Conservation (phyloP, 2,113 vertebrate species). For the Turdus rufiventris region DNA sequence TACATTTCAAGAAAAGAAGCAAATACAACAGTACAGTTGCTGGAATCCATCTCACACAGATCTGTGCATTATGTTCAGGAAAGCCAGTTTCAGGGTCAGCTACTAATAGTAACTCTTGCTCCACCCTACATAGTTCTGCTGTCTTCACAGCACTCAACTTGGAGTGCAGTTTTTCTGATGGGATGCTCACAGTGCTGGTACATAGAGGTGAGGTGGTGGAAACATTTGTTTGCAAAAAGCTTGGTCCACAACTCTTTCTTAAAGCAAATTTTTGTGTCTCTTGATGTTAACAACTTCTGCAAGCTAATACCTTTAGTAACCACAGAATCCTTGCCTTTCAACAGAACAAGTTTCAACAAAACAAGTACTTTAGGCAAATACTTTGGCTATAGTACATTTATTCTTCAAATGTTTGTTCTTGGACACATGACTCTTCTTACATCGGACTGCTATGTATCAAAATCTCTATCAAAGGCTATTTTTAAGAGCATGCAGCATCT, state of each 20-base stretch:
- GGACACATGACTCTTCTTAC: neutral
- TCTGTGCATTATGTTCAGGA: neutral
- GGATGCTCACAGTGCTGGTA: neutral
- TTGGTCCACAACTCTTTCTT: neutral
- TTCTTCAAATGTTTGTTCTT: neutral
- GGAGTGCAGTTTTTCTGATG: neutral
- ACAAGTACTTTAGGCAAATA: neutral
- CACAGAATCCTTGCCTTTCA: neutral
- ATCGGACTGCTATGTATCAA: neutral
- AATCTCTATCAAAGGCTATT: neutral
- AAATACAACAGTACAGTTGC: neutral
- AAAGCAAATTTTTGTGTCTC: neutral
- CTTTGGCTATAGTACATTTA: neutral
- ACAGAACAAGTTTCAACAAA: neutral
- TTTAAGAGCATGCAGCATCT: neutral
- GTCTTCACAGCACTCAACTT: neutral
- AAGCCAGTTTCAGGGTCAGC: neutral
- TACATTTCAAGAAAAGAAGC: neutral
- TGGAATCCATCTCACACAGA: neutral
- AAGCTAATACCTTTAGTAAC: neutral
- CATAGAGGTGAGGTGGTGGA: neutral
- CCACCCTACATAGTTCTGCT: neutral
- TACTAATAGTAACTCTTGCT: neutral
- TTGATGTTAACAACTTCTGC: neutral
- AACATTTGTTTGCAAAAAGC: neutral